Percentiles rank a stretch among this genome's conserved stretches.
Conservation (phyloP, 2,888 invertebrate species). For the Sminthurides aquaticus region DNA sequence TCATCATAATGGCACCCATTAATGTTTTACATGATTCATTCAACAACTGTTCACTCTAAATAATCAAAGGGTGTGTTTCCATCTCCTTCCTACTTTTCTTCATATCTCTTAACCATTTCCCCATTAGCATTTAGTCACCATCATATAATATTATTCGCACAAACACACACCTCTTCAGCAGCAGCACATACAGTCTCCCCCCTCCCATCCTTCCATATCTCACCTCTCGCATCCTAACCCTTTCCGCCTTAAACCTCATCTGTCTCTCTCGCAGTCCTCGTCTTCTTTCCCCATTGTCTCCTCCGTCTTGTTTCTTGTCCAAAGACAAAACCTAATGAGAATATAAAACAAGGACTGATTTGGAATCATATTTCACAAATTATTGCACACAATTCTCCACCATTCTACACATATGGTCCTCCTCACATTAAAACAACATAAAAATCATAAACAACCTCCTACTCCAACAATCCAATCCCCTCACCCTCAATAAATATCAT, state of each 20-base stretch:
- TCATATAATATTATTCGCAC: too few relatives aligned
- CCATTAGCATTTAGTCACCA: too few relatives aligned
- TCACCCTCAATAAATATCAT: background rate
- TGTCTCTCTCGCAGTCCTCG: too few relatives aligned
- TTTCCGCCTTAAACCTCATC: too few relatives aligned
- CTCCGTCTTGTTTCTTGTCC: background rate
- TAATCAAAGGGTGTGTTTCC: background rate
- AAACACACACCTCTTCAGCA: too few relatives aligned
- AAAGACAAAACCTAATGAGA: background rate
- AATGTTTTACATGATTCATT: background rate
- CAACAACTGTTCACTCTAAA: background rate
- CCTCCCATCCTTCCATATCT: too few relatives aligned
- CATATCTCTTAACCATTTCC: too few relatives aligned
- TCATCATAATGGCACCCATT: background rate
- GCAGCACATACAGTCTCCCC: too few relatives aligned
- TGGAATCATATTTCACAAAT: background rate
- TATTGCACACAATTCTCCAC: background rate
- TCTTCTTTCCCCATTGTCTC: too few relatives aligned
- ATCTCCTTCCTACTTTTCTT: too few relatives aligned
- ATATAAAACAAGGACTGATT: background rate
- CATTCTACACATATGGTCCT: background rate
- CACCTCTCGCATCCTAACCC: too few relatives aligned
- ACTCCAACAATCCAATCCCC: background rate
- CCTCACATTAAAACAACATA: background rate
- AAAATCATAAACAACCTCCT: background rate